Evolutionary conservation across 2,113 vertebrate genomes (phyloP).

Genomic region (Picathartes gymnocephalus): DNA sequence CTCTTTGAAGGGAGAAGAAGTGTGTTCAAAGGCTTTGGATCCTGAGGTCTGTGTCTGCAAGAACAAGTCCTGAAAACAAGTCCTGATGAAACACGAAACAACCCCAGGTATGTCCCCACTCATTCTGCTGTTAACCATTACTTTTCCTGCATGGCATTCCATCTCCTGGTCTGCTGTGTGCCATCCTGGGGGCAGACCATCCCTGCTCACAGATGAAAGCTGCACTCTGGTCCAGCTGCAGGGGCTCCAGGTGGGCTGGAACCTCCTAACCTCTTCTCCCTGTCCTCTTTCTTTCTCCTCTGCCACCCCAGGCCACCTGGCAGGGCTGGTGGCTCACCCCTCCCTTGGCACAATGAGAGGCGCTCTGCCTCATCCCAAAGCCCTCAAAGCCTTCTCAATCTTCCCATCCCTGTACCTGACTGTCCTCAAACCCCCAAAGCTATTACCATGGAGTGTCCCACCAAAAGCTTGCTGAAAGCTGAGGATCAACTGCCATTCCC

Average conservation of each 20-base stretch:
- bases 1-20: not conserved
- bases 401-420: no score
- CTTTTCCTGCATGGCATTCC: not conserved
- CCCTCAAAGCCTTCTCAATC: not conserved
- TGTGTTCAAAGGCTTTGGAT: not conserved
- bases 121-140: not conserved
- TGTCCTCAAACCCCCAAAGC: not conserved
- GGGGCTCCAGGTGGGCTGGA: not conserved
- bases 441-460: not conserved
- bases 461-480: not conserved
- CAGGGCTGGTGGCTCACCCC: not conserved
- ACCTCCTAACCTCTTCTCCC: not conserved
- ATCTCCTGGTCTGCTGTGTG: not conserved
- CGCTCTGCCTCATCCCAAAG: not conserved
- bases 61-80: not conserved
- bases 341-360: not conserved
- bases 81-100: not conserved
- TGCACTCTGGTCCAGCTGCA: not conserved
- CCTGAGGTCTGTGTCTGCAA: not conserved
- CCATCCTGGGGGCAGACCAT: fast-evolving
- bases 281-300: not conserved
- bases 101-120: not conserved
- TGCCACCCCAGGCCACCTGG: not conserved
- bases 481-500: not conserved
- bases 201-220: not conserved